These are phyloP conservation scores for Callopanchax toddi DNA, from an alignment of 2,113 vertebrate genomes.

Conservation along the genomic window DNA sequence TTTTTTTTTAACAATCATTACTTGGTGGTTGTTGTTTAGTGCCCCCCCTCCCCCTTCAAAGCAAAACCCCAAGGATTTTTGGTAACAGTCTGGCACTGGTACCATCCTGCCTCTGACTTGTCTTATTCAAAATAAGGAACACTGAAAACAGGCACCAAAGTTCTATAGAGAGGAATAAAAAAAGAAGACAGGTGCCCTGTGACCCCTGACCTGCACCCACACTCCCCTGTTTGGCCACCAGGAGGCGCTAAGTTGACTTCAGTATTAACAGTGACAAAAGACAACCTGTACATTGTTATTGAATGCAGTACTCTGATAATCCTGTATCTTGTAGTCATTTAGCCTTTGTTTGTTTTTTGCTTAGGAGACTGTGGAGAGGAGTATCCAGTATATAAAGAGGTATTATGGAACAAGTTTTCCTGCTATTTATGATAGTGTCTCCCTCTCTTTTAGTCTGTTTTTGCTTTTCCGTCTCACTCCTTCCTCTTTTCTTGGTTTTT, in stretches of 20 bases:
- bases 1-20: too few relatives aligned
- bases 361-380: constrained; percentile 76
- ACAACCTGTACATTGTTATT: constrained; percentile 78
- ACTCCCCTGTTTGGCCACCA: constrained; percentile 3
- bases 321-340: constrained; percentile 82
- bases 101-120: constrained; percentile 46
- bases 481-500: constrained; percentile 59
- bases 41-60: constrained; percentile 13
- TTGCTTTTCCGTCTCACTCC: constrained; percentile 45
- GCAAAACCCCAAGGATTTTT: too few relatives aligned
- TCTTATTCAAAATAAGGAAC: not conserved
- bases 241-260: constrained; percentile 60
- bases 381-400: constrained; percentile 79
- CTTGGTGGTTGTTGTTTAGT: too few relatives aligned
- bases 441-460: constrained; percentile 40
- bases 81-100: constrained; percentile 82
- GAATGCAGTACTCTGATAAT: constrained; percentile 82
- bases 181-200: too few relatives aligned
- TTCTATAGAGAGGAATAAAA: too few relatives aligned
- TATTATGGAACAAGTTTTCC: constrained; percentile 79
- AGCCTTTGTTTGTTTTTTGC: constrained; percentile 74
- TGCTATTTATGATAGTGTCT: constrained; percentile 74
- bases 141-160: constrained; percentile 40
- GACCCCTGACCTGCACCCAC: too few relatives aligned
- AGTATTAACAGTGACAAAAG: constrained; percentile 72